Evolutionary conservation across 2,113 vertebrate species (phyloP), one percentile per base, ranked within the genome.

Genomic region (Sylvietta virens): DNA sequence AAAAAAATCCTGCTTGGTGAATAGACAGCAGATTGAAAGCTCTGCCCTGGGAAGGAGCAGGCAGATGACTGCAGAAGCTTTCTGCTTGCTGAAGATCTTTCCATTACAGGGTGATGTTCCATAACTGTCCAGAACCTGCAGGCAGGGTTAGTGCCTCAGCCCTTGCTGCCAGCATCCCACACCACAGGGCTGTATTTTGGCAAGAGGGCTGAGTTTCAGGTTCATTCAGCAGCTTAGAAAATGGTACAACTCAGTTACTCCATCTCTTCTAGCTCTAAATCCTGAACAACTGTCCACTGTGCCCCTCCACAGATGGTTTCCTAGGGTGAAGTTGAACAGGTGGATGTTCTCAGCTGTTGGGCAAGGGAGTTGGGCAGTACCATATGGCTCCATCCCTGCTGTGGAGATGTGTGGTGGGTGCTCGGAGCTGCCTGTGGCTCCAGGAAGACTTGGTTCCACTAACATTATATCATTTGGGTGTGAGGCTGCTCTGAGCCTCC

Each of bases 341-440:
- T 26, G 20, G 37, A 33, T 66, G 27, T 51, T 82, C 47, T 65
- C 54, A 47, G 2, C 35, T 45, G n/a, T n/a, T n/a, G n/a, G n/a
- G 30, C 1, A 8, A 31, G 37, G 42, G 39, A 66, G 26, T 5
- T 53, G 47, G 50, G 33, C 35, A 2, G 31, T 37, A 45, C 37
- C 0, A 71, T 23, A 4, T 2, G 1, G 13, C 31, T 77, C 40
- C 17, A n/a, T 20, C 17, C 48, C 39, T 1, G 0, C 50, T 74
- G 18, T 0, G 1, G 44, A 56, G 48, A 54, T n/a, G 16, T 13
- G 22, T 81, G 45, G 22, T 47, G 30, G 14, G 27, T 64, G 44
- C 70, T 39, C 45, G 37, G 40, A 83, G 39, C 20, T 73, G 64
- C 9, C 60, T 5, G 1, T n/a, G 50, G 21, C 20, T 56, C 31